A percentile compares a stretch with the other conserved stretches of the same genome.
Conservation (phyloP, 2,797 vertebrate genomes). For the Leptodactylus fallax region DNA sequence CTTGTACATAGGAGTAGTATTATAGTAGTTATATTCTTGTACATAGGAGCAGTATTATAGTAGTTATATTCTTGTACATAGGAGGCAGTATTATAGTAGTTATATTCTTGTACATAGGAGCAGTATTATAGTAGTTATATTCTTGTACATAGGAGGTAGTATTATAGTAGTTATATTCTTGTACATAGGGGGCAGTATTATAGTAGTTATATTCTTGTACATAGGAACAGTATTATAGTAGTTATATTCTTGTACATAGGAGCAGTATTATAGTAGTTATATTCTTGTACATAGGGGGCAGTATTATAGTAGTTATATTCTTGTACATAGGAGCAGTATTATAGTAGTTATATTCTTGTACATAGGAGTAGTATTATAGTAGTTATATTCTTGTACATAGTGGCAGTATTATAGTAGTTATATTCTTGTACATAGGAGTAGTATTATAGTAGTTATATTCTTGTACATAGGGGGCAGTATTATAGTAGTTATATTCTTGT, state of each 20-base stretch:
- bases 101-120: background rate
- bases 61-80: background rate
- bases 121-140: background rate
- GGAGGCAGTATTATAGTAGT: slow-evolving; percentile 1
- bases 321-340: background rate
- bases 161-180: too few relatives aligned
- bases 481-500: background rate
- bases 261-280: too few relatives aligned
- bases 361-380: too few relatives aligned
- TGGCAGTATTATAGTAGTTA: too few relatives aligned
- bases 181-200: background rate
- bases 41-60: background rate
- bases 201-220: background rate
- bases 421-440: background rate
- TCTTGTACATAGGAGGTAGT: background rate
- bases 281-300: too few relatives aligned
- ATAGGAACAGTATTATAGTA: too few relatives aligned
- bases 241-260: too few relatives aligned
- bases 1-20: background rate
- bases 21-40: too few relatives aligned
- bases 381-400: too few relatives aligned
- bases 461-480: background rate
- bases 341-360: too few relatives aligned
- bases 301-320: too few relatives aligned
- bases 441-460: background rate